Evolutionary conservation across 2,113 vertebrate species (phyloP).

Genomic region (Eurystomus gularis): DNA sequence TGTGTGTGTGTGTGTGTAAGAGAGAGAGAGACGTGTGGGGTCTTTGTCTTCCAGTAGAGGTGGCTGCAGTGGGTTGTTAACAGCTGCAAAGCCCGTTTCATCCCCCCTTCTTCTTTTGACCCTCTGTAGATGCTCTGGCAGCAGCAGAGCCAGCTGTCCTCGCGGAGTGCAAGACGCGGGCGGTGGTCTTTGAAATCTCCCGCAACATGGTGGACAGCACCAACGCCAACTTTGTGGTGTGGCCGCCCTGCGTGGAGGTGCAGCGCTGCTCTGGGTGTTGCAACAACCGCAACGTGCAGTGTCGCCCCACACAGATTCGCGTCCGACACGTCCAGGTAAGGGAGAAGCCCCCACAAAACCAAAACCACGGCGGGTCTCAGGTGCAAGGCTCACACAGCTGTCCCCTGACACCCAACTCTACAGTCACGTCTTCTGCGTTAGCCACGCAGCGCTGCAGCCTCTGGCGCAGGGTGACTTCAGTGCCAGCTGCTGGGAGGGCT

Average conservation of each 20-base stretch:
- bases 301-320: conserved; percentile 80
- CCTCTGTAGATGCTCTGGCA: conserved; percentile 42
- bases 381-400: not conserved
- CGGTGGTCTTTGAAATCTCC: conserved; percentile 89
- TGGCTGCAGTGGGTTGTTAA: not conserved
- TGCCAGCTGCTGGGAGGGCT: not conserved
- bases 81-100: not conserved
- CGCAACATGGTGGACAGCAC: conserved; percentile 88
- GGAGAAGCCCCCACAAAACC: too few relatives aligned
- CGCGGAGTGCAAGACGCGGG: conserved; percentile 88
- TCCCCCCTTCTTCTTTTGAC: not conserved
- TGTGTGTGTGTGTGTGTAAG: too few relatives aligned
- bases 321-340: conserved; percentile 84
- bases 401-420: not conserved
- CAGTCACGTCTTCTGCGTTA: not conserved
- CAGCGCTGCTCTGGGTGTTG: conserved; percentile 96
- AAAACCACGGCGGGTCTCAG: fast-evolving
- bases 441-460: fast-evolving
- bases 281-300: conserved; percentile 82
- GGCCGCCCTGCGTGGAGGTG: conserved; percentile 93
- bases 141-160: conserved; percentile 82
- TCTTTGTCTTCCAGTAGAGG: not conserved
- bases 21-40: not conserved
- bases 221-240: conserved; percentile 91
- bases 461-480: fast-evolving